These are phyloP conservation scores for Geotrypetes seraphini DNA, from an alignment of 2,797 vertebrate species.

Conservation along the genomic window DNA sequence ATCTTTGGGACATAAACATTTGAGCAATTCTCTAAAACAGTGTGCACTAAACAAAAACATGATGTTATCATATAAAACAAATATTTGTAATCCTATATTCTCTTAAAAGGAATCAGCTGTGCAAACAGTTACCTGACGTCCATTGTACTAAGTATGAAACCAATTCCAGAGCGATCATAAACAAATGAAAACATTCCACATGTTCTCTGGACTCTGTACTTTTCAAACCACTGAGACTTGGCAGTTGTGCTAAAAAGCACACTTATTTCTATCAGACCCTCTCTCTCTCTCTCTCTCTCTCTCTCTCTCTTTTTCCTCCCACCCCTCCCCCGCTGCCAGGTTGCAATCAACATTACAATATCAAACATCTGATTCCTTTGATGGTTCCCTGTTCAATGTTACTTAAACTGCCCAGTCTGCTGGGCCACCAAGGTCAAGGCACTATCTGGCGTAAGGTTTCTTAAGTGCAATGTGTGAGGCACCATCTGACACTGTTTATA, in stretches of 20 bases:
- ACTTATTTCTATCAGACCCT: slow-evolving; percentile 9
- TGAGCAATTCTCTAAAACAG: slow-evolving; percentile 64
- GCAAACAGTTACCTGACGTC: slow-evolving; percentile 71
- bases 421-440: slow-evolving; percentile 59
- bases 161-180: slow-evolving; percentile 20
- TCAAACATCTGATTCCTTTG: slow-evolving; percentile 29
- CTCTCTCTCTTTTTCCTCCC: background rate
- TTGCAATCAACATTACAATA: slow-evolving; percentile 25
- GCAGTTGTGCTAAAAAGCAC: background rate
- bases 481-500: slow-evolving; percentile 72
- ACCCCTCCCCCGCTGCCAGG: slow-evolving; percentile 2
- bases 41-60: slow-evolving; percentile 62
- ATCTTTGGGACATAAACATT: slow-evolving; percentile 30
- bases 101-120: slow-evolving; percentile 81
- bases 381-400: slow-evolving; percentile 57
- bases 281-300: background rate
- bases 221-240: background rate
- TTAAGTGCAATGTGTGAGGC: slow-evolving; percentile 72
- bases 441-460: slow-evolving; percentile 62
- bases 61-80: slow-evolving; percentile 68
- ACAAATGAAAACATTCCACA: slow-evolving; percentile 3
- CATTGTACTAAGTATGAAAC: slow-evolving; percentile 46
- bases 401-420: slow-evolving; percentile 40
- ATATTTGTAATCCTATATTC: slow-evolving; percentile 66
- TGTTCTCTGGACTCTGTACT: slow-evolving; percentile 9